Evolutionary conservation across 2,888 invertebrate species (phyloP).

Genomic region (Cephus runcator): DNA sequence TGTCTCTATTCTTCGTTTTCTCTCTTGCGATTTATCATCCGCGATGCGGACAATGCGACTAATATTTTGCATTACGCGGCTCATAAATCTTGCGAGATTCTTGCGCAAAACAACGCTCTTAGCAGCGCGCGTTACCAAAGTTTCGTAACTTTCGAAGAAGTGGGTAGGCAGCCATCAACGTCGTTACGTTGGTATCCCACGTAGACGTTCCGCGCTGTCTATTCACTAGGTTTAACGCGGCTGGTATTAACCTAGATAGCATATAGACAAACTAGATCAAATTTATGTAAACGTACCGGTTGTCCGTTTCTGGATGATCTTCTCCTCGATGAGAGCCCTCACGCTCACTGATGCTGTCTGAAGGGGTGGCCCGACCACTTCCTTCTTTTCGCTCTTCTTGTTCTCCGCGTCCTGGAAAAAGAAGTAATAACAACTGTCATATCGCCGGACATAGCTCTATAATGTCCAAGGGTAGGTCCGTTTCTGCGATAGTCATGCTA

Average conservation of each 20-base stretch:
- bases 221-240: background rate
- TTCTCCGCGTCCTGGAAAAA: conserved; percentile 79
- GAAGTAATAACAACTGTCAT: conserved; percentile 4
- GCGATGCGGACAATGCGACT: conserved; percentile 59
- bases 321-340: conserved; percentile 90
- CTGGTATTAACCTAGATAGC: background rate
- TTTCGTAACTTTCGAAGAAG: background rate
- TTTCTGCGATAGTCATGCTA: background rate
- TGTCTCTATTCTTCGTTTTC: background rate
- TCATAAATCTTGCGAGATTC: conserved; percentile 46
- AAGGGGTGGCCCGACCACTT: conserved; percentile 82
- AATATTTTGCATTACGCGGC: conserved; percentile 56
- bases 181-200: background rate
- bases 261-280: background rate
- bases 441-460: background rate
- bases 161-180: background rate
- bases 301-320: conserved; percentile 87
- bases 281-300: conserved; percentile 63
- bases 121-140: background rate
- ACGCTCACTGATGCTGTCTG: conserved; percentile 94
- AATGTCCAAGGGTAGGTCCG: background rate
- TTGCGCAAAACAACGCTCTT: background rate
- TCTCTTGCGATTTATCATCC: conserved; percentile 45
- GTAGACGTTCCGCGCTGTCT: background rate
- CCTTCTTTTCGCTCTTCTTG: conserved; percentile 88